Evolutionary conservation across 2,113 vertebrate genomes (phyloP).

Genomic region (Ictidomys tridecemlineatus): DNA sequence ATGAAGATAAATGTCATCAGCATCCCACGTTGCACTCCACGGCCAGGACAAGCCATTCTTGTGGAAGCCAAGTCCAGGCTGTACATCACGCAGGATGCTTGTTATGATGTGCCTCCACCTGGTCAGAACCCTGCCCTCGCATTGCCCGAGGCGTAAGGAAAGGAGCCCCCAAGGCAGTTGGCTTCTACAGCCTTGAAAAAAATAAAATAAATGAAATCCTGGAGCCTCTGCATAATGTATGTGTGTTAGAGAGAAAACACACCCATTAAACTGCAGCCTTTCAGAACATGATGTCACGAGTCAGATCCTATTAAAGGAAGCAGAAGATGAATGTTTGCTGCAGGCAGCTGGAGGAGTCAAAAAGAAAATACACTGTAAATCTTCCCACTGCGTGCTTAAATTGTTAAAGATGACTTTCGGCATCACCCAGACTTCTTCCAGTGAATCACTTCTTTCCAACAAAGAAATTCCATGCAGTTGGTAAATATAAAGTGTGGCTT

Average conservation of each 20-base stretch:
- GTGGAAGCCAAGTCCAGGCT: background rate
- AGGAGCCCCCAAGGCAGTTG: background rate
- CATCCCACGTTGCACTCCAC: rapidly evolving
- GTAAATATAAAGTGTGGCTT: constrained; percentile 38
- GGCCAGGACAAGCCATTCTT: background rate
- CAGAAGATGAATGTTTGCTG: constrained; percentile 81
- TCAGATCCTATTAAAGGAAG: constrained; percentile 81
- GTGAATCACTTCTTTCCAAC: constrained; percentile 65
- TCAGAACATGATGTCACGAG: constrained; percentile 80
- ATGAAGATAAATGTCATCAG: background rate
- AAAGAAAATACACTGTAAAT: constrained; percentile 82
- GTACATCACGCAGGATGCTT: rapidly evolving
- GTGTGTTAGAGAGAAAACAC: constrained; percentile 43
- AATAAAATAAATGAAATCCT: constrained; percentile 34
- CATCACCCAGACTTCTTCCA: constrained; percentile 31
- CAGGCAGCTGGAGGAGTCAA: constrained; percentile 73
- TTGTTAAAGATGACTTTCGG: constrained; percentile 78
- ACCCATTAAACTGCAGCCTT: constrained; percentile 70
- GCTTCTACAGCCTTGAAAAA: background rate
- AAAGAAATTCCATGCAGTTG: constrained; percentile 65
- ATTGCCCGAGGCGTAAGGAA: background rate
- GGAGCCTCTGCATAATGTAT: constrained; percentile 36
- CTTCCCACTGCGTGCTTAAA: constrained; percentile 68
- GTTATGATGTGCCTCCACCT: background rate
- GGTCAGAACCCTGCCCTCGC: background rate